Conservation (phyloP, 2,888 invertebrate species). For the Drosophila niveifrons region DNA sequence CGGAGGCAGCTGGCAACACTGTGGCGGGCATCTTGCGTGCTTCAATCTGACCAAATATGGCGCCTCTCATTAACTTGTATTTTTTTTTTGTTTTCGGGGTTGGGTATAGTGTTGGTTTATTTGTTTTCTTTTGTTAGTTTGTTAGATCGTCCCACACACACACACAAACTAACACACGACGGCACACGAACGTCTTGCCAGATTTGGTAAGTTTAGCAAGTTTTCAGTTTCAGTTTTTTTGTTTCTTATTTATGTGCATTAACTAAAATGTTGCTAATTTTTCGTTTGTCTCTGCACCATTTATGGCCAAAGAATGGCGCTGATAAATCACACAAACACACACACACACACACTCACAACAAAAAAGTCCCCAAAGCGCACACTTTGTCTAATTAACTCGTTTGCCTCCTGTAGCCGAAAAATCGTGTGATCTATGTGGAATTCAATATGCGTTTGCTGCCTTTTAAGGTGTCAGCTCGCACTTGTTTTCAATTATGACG, state of each 20-base stretch:
- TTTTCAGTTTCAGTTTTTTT: conserved; percentile 28
- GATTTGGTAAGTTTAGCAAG: conserved; percentile 65
- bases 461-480: conserved; percentile 59
- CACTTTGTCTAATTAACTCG: conserved; percentile 74
- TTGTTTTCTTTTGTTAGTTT: conserved; percentile 26
- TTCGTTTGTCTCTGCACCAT: conserved; percentile 62
- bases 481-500: conserved; percentile 65
- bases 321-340: conserved; percentile 53
- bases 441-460: conserved; percentile 19
- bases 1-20: conserved; percentile 57
- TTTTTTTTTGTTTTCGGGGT: conserved; percentile 67
- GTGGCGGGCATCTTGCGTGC: conserved; percentile 74
- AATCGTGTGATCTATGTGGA: conserved; percentile 10
- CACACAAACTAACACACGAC: conserved; percentile 20
- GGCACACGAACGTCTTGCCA: conserved; percentile 76
- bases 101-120: conserved; percentile 43
- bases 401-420: conserved; percentile 35
- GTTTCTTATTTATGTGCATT: conserved; percentile 74
- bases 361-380: conserved; percentile 50
- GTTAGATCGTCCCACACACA: conserved; percentile 43
- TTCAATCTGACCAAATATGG: conserved; percentile 75
- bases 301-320: conserved; percentile 54
- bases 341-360: conserved; percentile 8
- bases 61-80: conserved; percentile 69
- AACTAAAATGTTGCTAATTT: conserved; percentile 76